phyloP scores from a whole-genome alignment of 2,888 invertebrate species.

The Willowsia nigromaculata region DNA sequence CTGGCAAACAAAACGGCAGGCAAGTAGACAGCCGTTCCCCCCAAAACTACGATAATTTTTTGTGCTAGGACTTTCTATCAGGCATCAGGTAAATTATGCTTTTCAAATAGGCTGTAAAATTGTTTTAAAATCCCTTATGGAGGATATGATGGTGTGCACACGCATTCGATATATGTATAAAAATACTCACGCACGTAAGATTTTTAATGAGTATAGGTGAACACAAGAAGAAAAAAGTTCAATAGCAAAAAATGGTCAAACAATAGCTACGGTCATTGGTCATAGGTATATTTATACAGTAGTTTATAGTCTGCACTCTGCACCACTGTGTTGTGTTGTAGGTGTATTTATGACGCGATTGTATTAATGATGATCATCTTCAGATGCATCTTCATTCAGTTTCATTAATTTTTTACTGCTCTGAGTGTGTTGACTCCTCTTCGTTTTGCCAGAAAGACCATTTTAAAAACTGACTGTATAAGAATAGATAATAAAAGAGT shows the following conservation, averaged over 20 bases:
- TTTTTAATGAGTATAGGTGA: not conserved
- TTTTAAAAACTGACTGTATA: not conserved
- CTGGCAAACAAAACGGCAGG: not conserved
- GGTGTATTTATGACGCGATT: not conserved
- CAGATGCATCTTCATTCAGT: conserved; percentile 12
- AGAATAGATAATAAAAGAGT: not conserved
- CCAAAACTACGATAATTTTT: conserved; percentile 5
- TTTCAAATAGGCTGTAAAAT: conserved; percentile 26
- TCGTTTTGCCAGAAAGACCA: not conserved
- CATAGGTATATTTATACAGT: too few species aligned
- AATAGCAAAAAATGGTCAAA: too few species aligned
- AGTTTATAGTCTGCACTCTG: not conserved
- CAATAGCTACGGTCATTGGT: not conserved
- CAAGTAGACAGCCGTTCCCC: not conserved
- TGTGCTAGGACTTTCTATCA: not conserved
- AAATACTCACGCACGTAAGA: conserved; percentile 47
- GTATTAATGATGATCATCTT: not conserved
- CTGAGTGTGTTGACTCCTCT: not conserved
- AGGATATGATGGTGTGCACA: conserved; percentile 31
- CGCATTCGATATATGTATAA: not conserved
- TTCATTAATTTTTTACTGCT: conserved; percentile 3
- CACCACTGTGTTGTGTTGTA: not conserved
- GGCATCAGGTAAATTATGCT: not conserved
- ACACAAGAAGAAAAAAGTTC: conserved; percentile 21
- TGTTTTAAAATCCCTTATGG: conserved; percentile 27